Base-by-base conservation (phyloP, 2,113 vertebrate genomes). In the Ceyx melanurus region DNA sequence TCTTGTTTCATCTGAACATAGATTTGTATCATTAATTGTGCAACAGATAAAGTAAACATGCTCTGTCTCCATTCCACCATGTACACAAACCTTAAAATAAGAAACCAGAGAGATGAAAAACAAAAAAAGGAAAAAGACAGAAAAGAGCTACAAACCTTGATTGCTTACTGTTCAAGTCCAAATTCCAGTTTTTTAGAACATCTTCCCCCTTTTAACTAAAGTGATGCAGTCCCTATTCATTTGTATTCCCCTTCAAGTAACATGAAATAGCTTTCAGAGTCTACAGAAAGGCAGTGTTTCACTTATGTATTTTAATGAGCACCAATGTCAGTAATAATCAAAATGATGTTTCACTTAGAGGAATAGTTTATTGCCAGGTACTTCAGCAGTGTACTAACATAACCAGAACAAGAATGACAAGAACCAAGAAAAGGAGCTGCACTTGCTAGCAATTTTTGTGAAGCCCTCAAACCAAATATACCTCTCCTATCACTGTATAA, bases 281-380 rank as follows among this genome's bases (percentile, higher is more conserved):
- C 97, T 98, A 97, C 96, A 98, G 97, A 96, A 98, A 98, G 97
- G 95, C 97, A 95, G 93, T 95, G 94, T 97, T 98, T 98, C 97
- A 97, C 97, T 98, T 97, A 97, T 98, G 98, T 98, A 98, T 98
- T 96, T 98, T 98, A 99, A 98, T 98, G 98, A 99, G 98, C 97
- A 97, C 95, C 96, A 86, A 96, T 98, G 98, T 98, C 97, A 96
- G 95, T 97, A 98, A 97, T 98, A 98, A 98, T 98, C 97, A 98
- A 94, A 98, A 97, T 89, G 76, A 95, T 96, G 96, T 94, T 97
- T 97, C 46, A 96, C 97, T 98, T 97, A 97, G 97, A 97, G 97
- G 88, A 97, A 95, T 95, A 97, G 94, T 96, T 97, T 97, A 96
- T 94, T 96, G 89, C 83, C 94, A 97, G 95, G 93, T 97, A 97